Base-by-base conservation (phyloP, 2,888 invertebrate species). In the Torymus texanus region DNA sequence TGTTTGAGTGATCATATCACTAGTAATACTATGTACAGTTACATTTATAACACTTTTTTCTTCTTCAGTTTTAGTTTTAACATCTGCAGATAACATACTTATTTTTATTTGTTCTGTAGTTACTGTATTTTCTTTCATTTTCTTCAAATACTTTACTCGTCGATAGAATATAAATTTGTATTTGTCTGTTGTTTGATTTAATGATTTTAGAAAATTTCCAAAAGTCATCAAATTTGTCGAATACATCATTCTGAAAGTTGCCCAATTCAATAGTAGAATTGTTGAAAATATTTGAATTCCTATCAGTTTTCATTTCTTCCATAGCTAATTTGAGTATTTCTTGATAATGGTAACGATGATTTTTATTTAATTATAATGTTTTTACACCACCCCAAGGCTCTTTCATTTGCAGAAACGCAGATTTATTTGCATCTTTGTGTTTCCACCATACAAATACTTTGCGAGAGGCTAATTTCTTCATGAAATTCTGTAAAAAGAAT, bases 381-480 rank as follows among this genome's bases (percentile, higher is more conserved):
- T 62, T 62, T 24, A 24, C 21, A 1, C 62, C 24, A 62, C 62
- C 24, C 11, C 21, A 11, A 12, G 62, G 62, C n/a, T 62, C 21
- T 62, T 62, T 62, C 24, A 29, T 62, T 62, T 62, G 29, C 11
- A 24, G 14, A 24, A 62, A 62, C 5, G 11, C 11, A 14, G 2
- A 2, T 62, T 24, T 14, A 13, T 11, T 11, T 13, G 13, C 1
- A 24, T 24, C 24, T 24, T 62, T 59, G 2, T 21, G 62, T 24
- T 62, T 62, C 62, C 62, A 24, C 13, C 62, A 29, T 11, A 62
- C 24, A 12, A 62, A 62, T 11, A 62, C 5, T 62, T 62, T 62
- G 10, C 24, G 21, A 12, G 3, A 62, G 3, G 24, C 10, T 24
- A 62, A 24, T 62, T 62, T 62, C 4, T 62, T 62, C 2, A 62